Base-by-base conservation (phyloP, 2,888 invertebrate genomes). In the Tachystola acroxantha region DNA sequence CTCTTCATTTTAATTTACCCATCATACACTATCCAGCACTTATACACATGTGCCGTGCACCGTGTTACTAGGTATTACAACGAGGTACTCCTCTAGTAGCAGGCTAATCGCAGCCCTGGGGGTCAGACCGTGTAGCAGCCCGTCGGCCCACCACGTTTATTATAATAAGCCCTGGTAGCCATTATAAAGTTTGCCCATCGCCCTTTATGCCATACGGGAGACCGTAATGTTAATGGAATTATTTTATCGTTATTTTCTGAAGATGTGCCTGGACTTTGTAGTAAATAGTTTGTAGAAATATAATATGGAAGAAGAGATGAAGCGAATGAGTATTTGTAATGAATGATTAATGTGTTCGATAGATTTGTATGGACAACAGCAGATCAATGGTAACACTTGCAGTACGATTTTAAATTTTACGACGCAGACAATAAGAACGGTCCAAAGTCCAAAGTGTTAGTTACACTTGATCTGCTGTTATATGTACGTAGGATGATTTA, bases 91-190 rank as follows among this genome's bases (percentile, higher is more conserved):
- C 53, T 53, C 67, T 74, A 63, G 79, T 77, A 78, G 74, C 70
- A 50, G 53, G 59, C 84, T 84, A 84, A 85, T 85, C 80, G 81
- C 66, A 67, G 75, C 73, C 79, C 53, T 50, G 9, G 68, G 59
- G 85, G 85, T 86, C 85, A 84, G 54, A 57, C 70, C 81, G 74
- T 85, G 85, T 85, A 73, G 64, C 58, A 66, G 65, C 70, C 64
- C 61, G 61, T 48, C 67, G 65, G 65, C 66, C 64, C 70, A 57
- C 80, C 80, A 77, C 79, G 80, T 78, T 84, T 84, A 86, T 84
- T 84, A 78, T 82, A 84, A 84, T 82, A 80, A 79, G 78, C 62
- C 36, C 42, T 54, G 51, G 66, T 64, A 64, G 56, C 72, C 57
- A 77, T 82, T 78, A 78, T 73, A 75, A 69, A 62, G 64, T 71